Base-by-base conservation (phyloP, 1,140 invertebrate species). In the Lordiphosa stackelbergi region DNA sequence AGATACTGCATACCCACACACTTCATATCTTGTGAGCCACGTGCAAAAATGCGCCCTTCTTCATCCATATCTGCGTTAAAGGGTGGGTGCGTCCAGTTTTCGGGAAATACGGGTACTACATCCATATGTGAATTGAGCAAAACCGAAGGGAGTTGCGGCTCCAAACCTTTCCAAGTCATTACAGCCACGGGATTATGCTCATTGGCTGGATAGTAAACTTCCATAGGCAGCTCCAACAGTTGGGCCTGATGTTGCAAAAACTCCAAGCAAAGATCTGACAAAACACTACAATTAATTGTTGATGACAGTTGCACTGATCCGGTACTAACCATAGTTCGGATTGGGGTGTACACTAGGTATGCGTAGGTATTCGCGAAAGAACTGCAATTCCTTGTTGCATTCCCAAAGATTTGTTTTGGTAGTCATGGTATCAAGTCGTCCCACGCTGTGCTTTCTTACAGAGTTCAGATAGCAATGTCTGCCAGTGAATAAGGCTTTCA, bases 1-100 rank as follows among this genome's bases (percentile, higher is more conserved):
- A 97, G 73, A 88, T 96, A 95, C 88, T 94, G 92, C 51, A 94
- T 92, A 5, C 91, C 92, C 24, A 94, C 91, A 61, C 91, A 93
- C 87, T 95, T 95, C 94, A 95, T 95, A 75, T 95, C 95, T 79
- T 95, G 94, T 0, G 93, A 88, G 10, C 95, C 95, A 40, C 95
- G 90, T 0, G 91, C 91, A 87, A 91, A 96, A 54, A 97, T 95
- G 12, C 94, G 90, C 2, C 94, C 94, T 24, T 93, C 89, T 8
- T 91, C 91, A 70, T 93, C 92, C 37, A 95, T 91, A 13, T 92
- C 87, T 0, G 93, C 95, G 24, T 88, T 90, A 85, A 96, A 97
- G 0, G 95, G 95, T 13, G 89, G 88, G 57, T 91, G 88, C 0
- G 85, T 90, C 91, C 91, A 92, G 38, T 89, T 90, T 55, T 91